phyloP scores from a whole-genome alignment of 2,888 invertebrate species.

The Cetonia aurata region DNA sequence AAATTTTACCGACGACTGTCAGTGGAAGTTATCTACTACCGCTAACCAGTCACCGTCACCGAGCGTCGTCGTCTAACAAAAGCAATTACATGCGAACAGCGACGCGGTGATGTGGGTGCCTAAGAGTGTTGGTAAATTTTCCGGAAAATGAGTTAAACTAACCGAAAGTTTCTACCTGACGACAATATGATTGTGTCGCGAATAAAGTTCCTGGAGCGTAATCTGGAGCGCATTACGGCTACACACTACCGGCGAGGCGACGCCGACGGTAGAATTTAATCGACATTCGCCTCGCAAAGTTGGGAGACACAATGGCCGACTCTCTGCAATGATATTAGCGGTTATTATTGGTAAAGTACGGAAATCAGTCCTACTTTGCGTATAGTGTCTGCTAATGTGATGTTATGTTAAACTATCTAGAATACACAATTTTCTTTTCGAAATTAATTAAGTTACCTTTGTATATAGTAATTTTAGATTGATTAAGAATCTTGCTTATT shows the following conservation, averaged over 20 bases:
- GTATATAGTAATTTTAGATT: no score
- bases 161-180: slow-evolving; percentile 45
- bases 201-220: slow-evolving; percentile 28
- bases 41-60: slow-evolving; percentile 33
- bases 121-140: slow-evolving; percentile 45
- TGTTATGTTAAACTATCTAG: no score
- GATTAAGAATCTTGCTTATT: no score
- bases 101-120: slow-evolving; percentile 28
- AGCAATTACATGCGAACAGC: slow-evolving; percentile 45
- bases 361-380: no score
- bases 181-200: slow-evolving; percentile 46
- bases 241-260: neutral
- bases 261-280: slow-evolving; percentile 1
- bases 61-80: slow-evolving; percentile 29
- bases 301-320: neutral
- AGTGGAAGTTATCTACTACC: slow-evolving; percentile 28
- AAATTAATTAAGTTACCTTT: no score
- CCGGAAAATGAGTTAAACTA: slow-evolving; percentile 46
- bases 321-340: slow-evolving; percentile 1
- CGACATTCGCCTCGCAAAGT: neutral
- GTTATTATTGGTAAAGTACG: no score
- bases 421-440: no score
- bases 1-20: slow-evolving; percentile 38
- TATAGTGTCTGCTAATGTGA: no score
- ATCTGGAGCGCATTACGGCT: neutral